Base-by-base conservation (phyloP, 2,797 vertebrate genomes). In the Sebastes glaucus region DNA sequence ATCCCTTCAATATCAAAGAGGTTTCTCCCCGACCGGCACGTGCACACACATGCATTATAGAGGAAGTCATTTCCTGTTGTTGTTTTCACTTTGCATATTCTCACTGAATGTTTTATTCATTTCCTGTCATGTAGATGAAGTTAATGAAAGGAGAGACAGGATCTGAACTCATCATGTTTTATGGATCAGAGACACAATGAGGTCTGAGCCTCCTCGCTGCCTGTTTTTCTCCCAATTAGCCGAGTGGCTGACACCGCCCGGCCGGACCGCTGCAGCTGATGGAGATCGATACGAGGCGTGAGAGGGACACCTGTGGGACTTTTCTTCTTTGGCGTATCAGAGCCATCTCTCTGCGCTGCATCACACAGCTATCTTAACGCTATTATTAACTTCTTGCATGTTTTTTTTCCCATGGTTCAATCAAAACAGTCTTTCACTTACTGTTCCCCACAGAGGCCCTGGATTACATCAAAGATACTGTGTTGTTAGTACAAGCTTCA, bases 101-200 rank as follows among this genome's bases (percentile, higher is more conserved):
- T 78, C 22, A 4, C 60, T 6, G 55, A 55, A 90, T 90, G 85
- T 87, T 91, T 92, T 82, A 89, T 92, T 88, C 56, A 86, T 86
- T 66, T 70, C 83, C 72, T 71, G 84, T 53, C 70, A 60, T 82
- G 86, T 88, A 84, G 78, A 77, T 83, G 81, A 81, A 84, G 68
- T 78, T 90, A 92, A 90, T 90, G 89, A 92, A 87, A 85, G 85
- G 74, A 78, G 71, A 66, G 77, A 65, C 20, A 53, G 69, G 78
- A 82, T 71, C 74, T 80, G 75, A 82, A 78, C 83, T 85, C 81
- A 32, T 90, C 89, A 91, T 92, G 80, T 91, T 91, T 93, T 90
- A 92, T 93, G 85, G 90, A 94, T 93, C 91, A 92, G 90, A 91
- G 88, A 74, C 88, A 89, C 81, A 90, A 86, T 86, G 82, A 89